A percentile compares a stretch with the other conserved stretches of the same genome.
These are phyloP conservation scores for Connochaetes taurinus DNA, from an alignment of 2,113 vertebrate genomes.

Conservation along the genomic window DNA sequence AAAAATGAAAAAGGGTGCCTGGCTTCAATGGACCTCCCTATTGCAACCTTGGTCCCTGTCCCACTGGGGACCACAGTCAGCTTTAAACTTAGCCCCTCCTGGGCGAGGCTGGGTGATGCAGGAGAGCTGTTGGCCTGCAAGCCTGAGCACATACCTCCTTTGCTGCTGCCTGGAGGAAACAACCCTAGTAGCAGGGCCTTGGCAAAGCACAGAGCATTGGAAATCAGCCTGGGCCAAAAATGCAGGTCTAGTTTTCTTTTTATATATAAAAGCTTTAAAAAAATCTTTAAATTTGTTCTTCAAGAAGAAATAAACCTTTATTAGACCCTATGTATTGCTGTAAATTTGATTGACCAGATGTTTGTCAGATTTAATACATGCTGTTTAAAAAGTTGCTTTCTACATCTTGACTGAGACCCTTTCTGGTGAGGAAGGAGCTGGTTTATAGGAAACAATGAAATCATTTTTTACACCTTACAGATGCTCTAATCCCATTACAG, in stretches of 20 bases:
- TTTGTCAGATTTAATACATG: constrained; percentile 75
- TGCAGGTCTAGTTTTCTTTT: constrained; percentile 60
- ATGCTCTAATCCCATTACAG: constrained; percentile 73
- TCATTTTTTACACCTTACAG: constrained; percentile 74
- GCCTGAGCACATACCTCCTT: neutral
- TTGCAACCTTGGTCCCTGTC: neutral
- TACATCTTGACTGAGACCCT: constrained; percentile 59
- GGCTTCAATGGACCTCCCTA: neutral
- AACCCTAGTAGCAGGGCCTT: neutral
- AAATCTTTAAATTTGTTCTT: constrained; percentile 80
- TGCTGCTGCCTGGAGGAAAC: neutral
- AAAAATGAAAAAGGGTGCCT: neutral
- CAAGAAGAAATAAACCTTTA: constrained; percentile 80
- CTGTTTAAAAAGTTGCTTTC: constrained; percentile 71
- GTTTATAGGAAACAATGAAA: constrained; percentile 67
- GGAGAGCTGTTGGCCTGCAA: neutral
- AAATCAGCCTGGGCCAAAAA: constrained; percentile 53
- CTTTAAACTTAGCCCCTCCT: neutral
- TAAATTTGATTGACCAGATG: constrained; percentile 84
- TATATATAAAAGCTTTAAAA: constrained; percentile 65
- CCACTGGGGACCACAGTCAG: neutral
- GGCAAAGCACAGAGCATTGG: constrained; percentile 49
- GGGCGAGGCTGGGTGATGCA: neutral
- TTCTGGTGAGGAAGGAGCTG: constrained; percentile 68
- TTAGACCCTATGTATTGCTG: constrained; percentile 76